A percentile compares a stretch with the other conserved stretches of the same genome.
Evolutionary conservation across 2,888 invertebrate genomes (phyloP).

Genomic region (Cephus sareptanus): DNA sequence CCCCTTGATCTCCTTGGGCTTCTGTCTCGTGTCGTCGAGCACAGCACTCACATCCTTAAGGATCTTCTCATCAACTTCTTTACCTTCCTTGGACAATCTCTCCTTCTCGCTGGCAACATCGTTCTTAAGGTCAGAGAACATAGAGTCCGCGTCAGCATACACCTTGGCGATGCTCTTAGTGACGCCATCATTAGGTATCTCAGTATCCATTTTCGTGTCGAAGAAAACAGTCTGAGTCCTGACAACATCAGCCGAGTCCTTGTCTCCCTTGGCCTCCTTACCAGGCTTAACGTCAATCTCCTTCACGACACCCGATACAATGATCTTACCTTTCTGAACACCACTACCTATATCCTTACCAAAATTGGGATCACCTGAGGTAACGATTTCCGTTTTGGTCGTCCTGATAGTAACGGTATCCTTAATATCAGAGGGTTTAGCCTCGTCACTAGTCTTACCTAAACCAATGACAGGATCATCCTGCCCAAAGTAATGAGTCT

Average conservation of each 20-base stretch:
- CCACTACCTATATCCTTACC: slow-evolving; percentile 29
- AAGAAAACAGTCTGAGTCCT: slow-evolving; percentile 36
- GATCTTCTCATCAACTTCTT: slow-evolving; percentile 69
- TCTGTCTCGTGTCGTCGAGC: slow-evolving; percentile 65
- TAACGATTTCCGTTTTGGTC: slow-evolving; percentile 17
- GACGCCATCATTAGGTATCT: slow-evolving; percentile 21
- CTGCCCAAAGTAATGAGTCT: slow-evolving; percentile 29
- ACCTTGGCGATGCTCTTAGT: slow-evolving; percentile 38
- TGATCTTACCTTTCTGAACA: slow-evolving; percentile 25
- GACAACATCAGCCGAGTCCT: slow-evolving; percentile 6
- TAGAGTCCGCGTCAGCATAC: slow-evolving; percentile 34
- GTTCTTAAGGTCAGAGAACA: slow-evolving; percentile 30
- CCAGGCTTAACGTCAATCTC: slow-evolving; percentile 21
- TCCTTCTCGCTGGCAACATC: slow-evolving; percentile 64
- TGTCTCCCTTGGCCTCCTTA: slow-evolving; percentile 1
- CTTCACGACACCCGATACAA: slow-evolving; percentile 18
- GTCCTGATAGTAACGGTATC: slow-evolving; percentile 5
- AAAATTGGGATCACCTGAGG: slow-evolving; percentile 21
- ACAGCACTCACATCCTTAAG: slow-evolving; percentile 67
- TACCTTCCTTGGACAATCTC: slow-evolving; percentile 69
- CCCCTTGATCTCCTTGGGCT: slow-evolving; percentile 19
- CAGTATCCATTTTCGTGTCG: slow-evolving; percentile 38
- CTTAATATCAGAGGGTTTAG: slow-evolving; percentile 9
- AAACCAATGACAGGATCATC: slow-evolving; percentile 31
- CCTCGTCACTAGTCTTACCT: background rate